Evolutionary conservation across 2,113 vertebrate species (phyloP), one percentile per base, ranked within the genome.

Genomic region (Pseudonaja textilis): DNA sequence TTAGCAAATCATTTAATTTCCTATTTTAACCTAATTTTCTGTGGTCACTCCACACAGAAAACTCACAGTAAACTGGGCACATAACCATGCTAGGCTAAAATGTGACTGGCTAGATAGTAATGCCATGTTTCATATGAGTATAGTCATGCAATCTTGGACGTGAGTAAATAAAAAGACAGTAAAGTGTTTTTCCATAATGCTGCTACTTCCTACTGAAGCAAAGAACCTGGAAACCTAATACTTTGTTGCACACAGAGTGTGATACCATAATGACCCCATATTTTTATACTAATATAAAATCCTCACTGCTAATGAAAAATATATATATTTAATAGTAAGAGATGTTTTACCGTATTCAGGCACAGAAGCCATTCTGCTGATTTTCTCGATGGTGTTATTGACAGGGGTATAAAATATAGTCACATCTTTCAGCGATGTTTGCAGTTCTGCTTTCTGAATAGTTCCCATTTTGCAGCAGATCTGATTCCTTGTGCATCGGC

Each of bases 381-480:
- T 92, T 95, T 93, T 96, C 95, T 87, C 96, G 96, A 93, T 94
- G 95, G 95, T 54, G 92, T 57, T 90, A 56, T 92, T 92, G 22
- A 96, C 95, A 52, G 97, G 91, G 89, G 90, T 50, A 96, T 90
- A 88, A 93, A 4, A 8, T n/a, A 56, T 1, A 0, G n/a, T 92
- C 90, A 94, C 94, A 59, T 4, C 90, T 92, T 92, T 91, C 26
- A 94, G 95, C 22, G 91, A 95, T 85, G 93, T 92, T n/a, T 95
- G 97, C 95, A 92, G 95, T 39, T 87, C 74, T 18, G 52, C 5
- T 29, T 56, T 55, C 92, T 56, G 61, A 56, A 91, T 90, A 55
- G 96, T 96, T 64, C 94, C 97, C 93, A 97, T 97, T 89, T 97
- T 97, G 93, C 95, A 93, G 26, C 0, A 1, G 45, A 91, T 95